phyloP scores from a whole-genome alignment of 1,140 invertebrate species.

The Scaptomyza montana region DNA sequence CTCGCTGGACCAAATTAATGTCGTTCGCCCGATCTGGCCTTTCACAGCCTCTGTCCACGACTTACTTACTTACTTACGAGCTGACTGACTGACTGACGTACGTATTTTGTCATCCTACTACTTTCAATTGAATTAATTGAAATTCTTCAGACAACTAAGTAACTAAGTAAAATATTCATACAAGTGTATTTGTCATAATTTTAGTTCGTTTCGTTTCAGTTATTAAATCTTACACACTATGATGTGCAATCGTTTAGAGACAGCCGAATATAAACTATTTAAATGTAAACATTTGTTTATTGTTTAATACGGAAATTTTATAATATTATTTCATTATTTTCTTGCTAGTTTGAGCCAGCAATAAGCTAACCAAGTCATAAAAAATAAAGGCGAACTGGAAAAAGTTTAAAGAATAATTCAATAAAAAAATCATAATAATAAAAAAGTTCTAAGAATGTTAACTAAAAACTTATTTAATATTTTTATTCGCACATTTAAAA shows the following conservation, averaged over 20 bases:
- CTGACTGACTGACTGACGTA: slow-evolving; percentile 12
- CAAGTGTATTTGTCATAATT: slow-evolving; percentile 29
- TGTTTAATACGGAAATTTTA: too few relatives aligned
- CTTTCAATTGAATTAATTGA: slow-evolving; percentile 80
- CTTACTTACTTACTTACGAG: slow-evolving; percentile 28
- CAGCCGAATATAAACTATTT: too few relatives aligned
- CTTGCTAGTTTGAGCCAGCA: too few relatives aligned
- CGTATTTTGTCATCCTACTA: slow-evolving; percentile 30
- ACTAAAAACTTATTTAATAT: too few relatives aligned
- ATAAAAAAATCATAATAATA: too few relatives aligned
- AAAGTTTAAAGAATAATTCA: too few relatives aligned
- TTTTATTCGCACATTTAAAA: too few relatives aligned
- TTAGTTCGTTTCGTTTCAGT: slow-evolving; percentile 1
- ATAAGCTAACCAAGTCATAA: too few relatives aligned
- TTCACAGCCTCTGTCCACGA: slow-evolving; percentile 8
- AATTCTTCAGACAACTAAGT: slow-evolving; percentile 75
- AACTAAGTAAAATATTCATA: slow-evolving; percentile 59
- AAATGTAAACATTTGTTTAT: too few relatives aligned
- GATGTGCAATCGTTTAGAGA: neutral
- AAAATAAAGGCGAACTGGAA: too few relatives aligned
- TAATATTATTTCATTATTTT: too few relatives aligned
- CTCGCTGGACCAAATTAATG: slow-evolving; percentile 44
- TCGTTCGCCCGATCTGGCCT: neutral
- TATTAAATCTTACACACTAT: neutral
- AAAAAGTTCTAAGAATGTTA: too few relatives aligned